These are phyloP conservation scores for Oncopeltus fasciatus DNA, from an alignment of 1,140 invertebrate genomes.

Conservation along the genomic window DNA sequence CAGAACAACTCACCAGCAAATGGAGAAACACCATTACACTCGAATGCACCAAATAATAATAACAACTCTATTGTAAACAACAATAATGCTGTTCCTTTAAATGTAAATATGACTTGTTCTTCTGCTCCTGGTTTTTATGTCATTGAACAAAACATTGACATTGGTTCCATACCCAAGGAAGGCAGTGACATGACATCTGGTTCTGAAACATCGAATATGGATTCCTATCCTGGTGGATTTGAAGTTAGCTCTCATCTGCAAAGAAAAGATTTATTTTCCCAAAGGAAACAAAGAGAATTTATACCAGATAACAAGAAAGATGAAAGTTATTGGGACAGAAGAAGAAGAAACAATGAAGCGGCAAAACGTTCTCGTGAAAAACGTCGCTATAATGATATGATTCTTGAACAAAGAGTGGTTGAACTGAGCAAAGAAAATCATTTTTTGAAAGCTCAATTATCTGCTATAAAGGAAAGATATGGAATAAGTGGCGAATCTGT, in stretches of 20 bases:
- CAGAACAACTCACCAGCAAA: constrained; percentile 51
- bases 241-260: constrained; percentile 36
- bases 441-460: constrained; percentile 78
- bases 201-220: constrained; percentile 17
- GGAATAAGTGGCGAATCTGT: constrained; percentile 75
- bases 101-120: constrained; percentile 14
- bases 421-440: constrained; percentile 91
- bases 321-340: constrained; percentile 90
- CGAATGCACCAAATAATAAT: constrained; percentile 23
- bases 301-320: constrained; percentile 95
- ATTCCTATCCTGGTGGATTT: constrained; percentile 30
- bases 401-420: constrained; percentile 81
- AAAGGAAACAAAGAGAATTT: constrained; percentile 87
- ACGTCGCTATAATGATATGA: constrained; percentile 90
- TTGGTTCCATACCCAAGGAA: constrained; percentile 24
- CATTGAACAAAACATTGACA: constrained; percentile 26
- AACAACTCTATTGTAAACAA: constrained; percentile 14
- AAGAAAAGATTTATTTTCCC: constrained; percentile 64
- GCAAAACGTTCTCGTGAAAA: constrained; percentile 90
- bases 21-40: constrained; percentile 39
- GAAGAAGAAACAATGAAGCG: constrained; percentile 89
- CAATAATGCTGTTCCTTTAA: background rate
- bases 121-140: constrained; percentile 26
- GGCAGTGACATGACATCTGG: constrained; percentile 20
- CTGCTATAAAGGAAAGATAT: constrained; percentile 84